These are phyloP conservation scores for Protomyctophum bolini DNA, from an alignment of 2,113 vertebrate genomes.

Conservation along the genomic window DNA sequence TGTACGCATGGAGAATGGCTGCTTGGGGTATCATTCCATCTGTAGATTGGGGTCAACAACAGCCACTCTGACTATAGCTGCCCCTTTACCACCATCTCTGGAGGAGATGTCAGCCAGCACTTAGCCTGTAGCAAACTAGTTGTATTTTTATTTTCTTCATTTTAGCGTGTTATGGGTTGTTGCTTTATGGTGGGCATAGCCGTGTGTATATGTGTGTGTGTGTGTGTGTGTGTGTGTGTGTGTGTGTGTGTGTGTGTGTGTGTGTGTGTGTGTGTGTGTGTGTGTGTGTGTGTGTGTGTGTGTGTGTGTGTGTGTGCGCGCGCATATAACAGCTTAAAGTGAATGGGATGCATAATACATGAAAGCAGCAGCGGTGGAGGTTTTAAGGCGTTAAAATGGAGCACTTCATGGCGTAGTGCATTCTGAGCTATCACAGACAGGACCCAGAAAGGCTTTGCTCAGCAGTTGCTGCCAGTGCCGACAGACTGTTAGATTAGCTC, in stretches of 20 bases:
- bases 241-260: slow-evolving; percentile 15
- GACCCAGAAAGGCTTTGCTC: slow-evolving; percentile 58
- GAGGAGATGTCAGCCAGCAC: slow-evolving; percentile 59
- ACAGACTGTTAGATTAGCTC: slow-evolving; percentile 58
- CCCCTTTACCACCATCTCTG: slow-evolving; percentile 43
- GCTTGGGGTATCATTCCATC: slow-evolving; percentile 16
- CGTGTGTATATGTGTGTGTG: not conserved
- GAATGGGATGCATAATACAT: slow-evolving; percentile 72
- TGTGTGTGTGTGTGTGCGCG: slow-evolving; percentile 18
- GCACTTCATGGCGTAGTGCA: slow-evolving; percentile 58
- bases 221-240: slow-evolving; percentile 3
- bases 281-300: slow-evolving; percentile 1
- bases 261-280: slow-evolving; percentile 1
- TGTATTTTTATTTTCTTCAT: slow-evolving; percentile 51
- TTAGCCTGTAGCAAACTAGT: slow-evolving; percentile 42
- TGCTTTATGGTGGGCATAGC: slow-evolving; percentile 45
- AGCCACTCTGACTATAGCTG: slow-evolving; percentile 35
- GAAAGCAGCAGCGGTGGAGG: slow-evolving; percentile 57
- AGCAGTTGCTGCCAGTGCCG: slow-evolving; percentile 51
- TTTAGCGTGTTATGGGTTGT: slow-evolving; percentile 41
- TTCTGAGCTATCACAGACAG: slow-evolving; percentile 51
- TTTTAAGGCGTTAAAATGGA: slow-evolving; percentile 70
- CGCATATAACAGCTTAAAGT: slow-evolving; percentile 53
- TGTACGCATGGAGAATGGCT: slow-evolving; percentile 28
- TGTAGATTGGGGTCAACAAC: slow-evolving; percentile 28